phyloP scores from a whole-genome alignment of 2,113 vertebrate genomes.

The Bos taurus region DNA sequence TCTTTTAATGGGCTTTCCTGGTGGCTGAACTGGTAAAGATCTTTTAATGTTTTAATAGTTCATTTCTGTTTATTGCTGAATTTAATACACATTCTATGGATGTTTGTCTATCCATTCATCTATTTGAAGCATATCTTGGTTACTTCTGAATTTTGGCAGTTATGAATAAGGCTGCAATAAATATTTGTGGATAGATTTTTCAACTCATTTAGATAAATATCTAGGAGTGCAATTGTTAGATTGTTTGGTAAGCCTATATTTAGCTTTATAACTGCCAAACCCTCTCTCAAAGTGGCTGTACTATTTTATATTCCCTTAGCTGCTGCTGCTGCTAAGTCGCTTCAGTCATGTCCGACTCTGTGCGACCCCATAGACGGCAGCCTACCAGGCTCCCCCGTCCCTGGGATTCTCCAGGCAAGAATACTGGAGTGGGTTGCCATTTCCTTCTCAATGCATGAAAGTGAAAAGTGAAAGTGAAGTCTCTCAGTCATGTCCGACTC shows the following conservation, averaged over 20 bases:
- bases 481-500: no score
- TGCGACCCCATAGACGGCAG: no score
- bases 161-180: not conserved
- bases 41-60: not conserved
- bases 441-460: no score
- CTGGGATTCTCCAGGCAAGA: no score
- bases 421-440: no score
- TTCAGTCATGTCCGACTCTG: no score
- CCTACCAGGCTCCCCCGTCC: no score
- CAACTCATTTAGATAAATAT: not conserved
- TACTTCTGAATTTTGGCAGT: not conserved
- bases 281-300: not conserved
- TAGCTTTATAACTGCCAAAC: not conserved
- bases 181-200: not conserved
- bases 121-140: conserved; percentile 8
- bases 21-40: not conserved
- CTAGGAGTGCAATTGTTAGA: not conserved
- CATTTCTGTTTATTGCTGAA: not conserved
- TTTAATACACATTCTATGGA: not conserved
- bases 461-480: no score
- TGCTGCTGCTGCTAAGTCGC: no score
- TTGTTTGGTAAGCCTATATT: not conserved
- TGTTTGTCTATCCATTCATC: not conserved
- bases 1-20: not conserved
- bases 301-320: not conserved